Evolutionary conservation across 1,140 invertebrate genomes (phyloP).

Genomic region (Drosophila willistoni): DNA sequence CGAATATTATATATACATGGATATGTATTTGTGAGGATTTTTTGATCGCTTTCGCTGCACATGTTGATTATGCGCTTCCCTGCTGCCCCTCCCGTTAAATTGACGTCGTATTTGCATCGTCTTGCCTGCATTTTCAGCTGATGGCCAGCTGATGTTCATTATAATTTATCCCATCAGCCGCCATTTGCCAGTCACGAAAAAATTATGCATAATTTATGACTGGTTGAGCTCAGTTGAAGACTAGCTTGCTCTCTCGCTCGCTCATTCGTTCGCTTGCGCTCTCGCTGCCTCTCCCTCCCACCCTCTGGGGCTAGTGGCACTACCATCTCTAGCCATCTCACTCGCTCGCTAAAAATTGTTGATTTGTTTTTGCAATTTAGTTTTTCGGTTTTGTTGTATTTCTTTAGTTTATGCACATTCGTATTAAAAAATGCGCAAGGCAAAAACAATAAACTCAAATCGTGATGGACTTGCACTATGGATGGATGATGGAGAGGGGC

Average conservation of each 20-base stretch:
- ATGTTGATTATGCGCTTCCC: not conserved
- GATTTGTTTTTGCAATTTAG: constrained; percentile 35
- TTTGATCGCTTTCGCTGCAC: not conserved
- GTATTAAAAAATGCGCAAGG: constrained; percentile 63
- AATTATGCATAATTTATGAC: constrained; percentile 78
- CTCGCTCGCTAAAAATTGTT: constrained; percentile 41
- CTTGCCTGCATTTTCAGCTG: constrained; percentile 5
- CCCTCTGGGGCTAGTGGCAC: not conserved
- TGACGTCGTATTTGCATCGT: not conserved
- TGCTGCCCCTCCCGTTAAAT: not conserved
- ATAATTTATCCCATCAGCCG: constrained; percentile 62
- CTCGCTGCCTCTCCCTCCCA: constrained; percentile 22
- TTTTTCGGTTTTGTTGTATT: constrained; percentile 30
- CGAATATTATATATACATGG: not conserved
- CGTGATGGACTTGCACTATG: constrained; percentile 21
- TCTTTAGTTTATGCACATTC: constrained; percentile 66
- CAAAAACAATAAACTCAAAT: constrained; percentile 57
- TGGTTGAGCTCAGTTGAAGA: constrained; percentile 56
- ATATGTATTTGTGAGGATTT: not conserved
- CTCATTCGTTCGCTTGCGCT: constrained; percentile 25
- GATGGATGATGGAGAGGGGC: not conserved
- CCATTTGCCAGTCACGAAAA: constrained; percentile 74
- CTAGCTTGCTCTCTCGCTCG: constrained; percentile 19
- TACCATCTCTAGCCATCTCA: constrained; percentile 25
- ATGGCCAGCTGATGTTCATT: constrained; percentile 58